Evolutionary conservation across 2,113 vertebrate species (phyloP), one percentile per base, ranked within the genome.

Genomic region (Amblyopsis rosae): DNA sequence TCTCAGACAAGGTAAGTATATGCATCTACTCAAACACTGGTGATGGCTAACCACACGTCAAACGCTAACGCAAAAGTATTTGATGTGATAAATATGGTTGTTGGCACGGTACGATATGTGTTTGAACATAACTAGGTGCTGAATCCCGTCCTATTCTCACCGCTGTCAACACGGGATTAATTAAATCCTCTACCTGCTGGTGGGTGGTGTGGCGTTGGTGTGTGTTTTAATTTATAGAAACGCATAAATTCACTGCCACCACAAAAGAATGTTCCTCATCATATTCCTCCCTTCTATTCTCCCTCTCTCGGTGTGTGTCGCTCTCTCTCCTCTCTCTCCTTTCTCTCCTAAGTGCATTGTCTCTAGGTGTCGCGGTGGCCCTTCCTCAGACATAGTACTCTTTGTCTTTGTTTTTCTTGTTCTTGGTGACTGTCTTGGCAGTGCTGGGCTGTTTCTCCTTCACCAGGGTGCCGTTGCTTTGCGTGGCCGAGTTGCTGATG

Each of bases 371-470:
- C 78, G 3, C 0, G 67, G 69, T 9, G 56, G 79, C 65, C 51
- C 51, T 66, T 69, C 74, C 85, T 97, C 95, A 98, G 82, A 98
- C 96, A 82, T 97, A 98, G 85, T 97, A 97, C 88, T 98, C 96
- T 80, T 97, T 96, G 91, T 98, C 95, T 80, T 98, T 98, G 93
- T 98, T 96, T 86, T 96, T 96, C 92, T 96, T 96, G 92, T 93
- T 93, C 88, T 98, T 98, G 84, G 92, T 91, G 82, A 93, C 89
- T n/a, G 93, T 94, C 87, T 97, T 96, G 91, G 94, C 88, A 41
- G 93, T 88, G 49, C 89, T 86, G 3, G 93, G 88, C 81, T 94
- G 92, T 77, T 96, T 96, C 84, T 97, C 95, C 60, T 96, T 97
- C 35, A 96, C 95, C 84, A 95, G 91, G 0, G 94, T 88, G 19